Evolutionary conservation across 2,888 invertebrate species (phyloP).

Genomic region (Tribolium freemani): DNA sequence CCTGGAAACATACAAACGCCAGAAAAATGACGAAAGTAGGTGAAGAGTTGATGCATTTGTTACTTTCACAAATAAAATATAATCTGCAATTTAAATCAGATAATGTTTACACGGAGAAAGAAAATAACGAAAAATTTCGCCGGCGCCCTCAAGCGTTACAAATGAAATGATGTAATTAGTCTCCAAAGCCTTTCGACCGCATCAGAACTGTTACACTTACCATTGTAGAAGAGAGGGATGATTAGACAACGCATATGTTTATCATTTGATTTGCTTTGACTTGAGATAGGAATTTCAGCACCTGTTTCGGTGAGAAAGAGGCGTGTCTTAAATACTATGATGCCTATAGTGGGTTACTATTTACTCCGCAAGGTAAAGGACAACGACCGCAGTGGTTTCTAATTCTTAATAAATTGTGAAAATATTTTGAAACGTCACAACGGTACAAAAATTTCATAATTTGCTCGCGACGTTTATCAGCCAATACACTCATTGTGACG

Average conservation of each 20-base stretch:
- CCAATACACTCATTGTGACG: background rate
- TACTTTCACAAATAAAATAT: conserved; percentile 28
- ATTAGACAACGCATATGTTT: background rate
- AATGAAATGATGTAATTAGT: conserved; percentile 1
- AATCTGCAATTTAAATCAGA: conserved; percentile 34
- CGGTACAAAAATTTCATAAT: conserved; percentile 5
- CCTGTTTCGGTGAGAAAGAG: conserved; percentile 39
- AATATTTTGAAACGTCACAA: conserved; percentile 7
- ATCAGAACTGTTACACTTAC: background rate
- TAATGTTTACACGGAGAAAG: conserved; percentile 4
- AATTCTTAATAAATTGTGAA: conserved; percentile 5
- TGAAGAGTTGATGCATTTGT: conserved; percentile 30
- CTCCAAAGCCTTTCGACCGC: background rate
- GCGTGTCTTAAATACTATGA: conserved; percentile 43
- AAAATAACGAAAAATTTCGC: conserved; percentile 11
- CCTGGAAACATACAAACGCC: background rate
- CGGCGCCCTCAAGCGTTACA: conserved; percentile 1
- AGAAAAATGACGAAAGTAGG: conserved; percentile 29
- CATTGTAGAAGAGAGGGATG: background rate
- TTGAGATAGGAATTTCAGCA: conserved; percentile 32
- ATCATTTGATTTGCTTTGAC: no score
- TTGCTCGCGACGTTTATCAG: background rate
- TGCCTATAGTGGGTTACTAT: conserved; percentile 44
- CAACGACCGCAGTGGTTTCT: conserved; percentile 35
- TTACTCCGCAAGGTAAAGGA: conserved; percentile 35